Percentiles rank a stretch among this genome's conserved stretches.
These are phyloP conservation scores for Dynastes tityus DNA, from an alignment of 2,888 invertebrate genomes.

Conservation along the genomic window DNA sequence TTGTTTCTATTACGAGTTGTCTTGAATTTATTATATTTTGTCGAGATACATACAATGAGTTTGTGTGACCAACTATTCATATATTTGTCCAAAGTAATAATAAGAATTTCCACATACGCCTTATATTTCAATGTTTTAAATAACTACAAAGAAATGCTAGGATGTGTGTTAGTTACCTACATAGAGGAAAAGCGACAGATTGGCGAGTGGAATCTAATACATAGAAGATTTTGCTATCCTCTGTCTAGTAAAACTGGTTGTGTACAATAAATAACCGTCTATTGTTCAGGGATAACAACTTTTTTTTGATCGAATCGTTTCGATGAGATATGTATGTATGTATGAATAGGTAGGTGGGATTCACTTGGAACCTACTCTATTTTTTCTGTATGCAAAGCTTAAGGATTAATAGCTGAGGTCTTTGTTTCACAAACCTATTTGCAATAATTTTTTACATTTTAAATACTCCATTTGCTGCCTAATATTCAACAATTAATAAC, in stretches of 20 bases:
- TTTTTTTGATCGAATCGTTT: constrained; percentile 52
- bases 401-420: not conserved
- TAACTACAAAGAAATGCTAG: too few species aligned
- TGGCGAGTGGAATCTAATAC: constrained; percentile 44
- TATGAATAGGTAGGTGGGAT: constrained; percentile 58
- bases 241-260: constrained; percentile 52
- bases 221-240: constrained; percentile 45
- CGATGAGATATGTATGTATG: constrained; percentile 52
- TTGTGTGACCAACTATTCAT: not conserved
- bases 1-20: constrained; percentile 10
- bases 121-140: not conserved
- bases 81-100: not conserved
- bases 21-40: constrained; percentile 18
- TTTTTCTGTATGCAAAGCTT: not conserved
- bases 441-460: not conserved
- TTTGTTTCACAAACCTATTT: not conserved
- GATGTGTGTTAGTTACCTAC: not conserved
- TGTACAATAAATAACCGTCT: constrained; percentile 53
- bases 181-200: constrained; percentile 16
- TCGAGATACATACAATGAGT: not conserved
- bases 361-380: constrained; percentile 50
- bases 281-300: constrained; percentile 58
- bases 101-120: not conserved
- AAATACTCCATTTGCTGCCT: too few species aligned
- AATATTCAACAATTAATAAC: not conserved